A percentile compares a stretch with the other conserved stretches of the same genome.
These are phyloP conservation scores for Octonoba sinensis DNA, from an alignment of 2,888 invertebrate species.

Conservation along the genomic window DNA sequence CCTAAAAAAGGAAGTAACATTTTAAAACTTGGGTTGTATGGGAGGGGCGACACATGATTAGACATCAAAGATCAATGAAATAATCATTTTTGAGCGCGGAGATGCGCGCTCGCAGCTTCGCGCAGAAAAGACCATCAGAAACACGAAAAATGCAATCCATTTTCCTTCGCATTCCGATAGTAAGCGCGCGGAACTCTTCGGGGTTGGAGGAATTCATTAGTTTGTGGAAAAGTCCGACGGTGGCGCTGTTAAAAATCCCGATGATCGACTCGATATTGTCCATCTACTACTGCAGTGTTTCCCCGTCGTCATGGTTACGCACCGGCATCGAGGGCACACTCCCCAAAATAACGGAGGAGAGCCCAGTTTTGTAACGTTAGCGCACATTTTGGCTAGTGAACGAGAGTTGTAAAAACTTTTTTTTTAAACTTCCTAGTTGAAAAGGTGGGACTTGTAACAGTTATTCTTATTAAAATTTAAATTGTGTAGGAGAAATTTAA, in stretches of 20 bases:
- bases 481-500: no score
- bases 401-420: slow-evolving; percentile 22
- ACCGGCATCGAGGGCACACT: slow-evolving; percentile 59
- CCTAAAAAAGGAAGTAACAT: no score
- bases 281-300: slow-evolving; percentile 64
- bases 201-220: slow-evolving; percentile 61
- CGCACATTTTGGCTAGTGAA: slow-evolving; percentile 17
- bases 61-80: slow-evolving; percentile 32
- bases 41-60: no score
- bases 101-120: background rate
- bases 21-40: no score
- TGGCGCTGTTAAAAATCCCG: slow-evolving; percentile 60
- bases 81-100: slow-evolving; percentile 9
- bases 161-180: slow-evolving; percentile 40
- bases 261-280: slow-evolving; percentile 64
- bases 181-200: slow-evolving; percentile 42
- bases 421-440: background rate
- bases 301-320: slow-evolving; percentile 51
- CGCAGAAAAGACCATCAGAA: background rate
- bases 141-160: slow-evolving; percentile 8
- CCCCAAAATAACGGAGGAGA: slow-evolving; percentile 41
- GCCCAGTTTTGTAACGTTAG: slow-evolving; percentile 19
- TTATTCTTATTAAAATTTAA: no score
- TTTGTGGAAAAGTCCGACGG: slow-evolving; percentile 60
- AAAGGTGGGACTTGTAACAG: no score